phyloP scores from a whole-genome alignment of 2,888 invertebrate genomes.

The Hermaeophaga mercurialis region DNA sequence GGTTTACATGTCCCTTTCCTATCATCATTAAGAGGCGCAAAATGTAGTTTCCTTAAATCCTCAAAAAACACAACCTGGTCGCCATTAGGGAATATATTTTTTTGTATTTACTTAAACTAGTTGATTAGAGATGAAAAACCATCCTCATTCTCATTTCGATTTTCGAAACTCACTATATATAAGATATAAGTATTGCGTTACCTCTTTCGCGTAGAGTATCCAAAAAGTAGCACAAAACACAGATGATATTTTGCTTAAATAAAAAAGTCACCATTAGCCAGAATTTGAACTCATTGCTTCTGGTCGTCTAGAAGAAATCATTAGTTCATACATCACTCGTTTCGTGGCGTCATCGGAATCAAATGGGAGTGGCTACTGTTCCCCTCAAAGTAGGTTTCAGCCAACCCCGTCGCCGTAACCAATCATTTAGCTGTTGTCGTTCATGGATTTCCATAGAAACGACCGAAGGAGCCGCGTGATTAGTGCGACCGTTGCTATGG shows the following conservation, averaged over 20 bases:
- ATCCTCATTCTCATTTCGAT: too few species aligned
- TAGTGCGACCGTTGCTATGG: conserved; percentile 49
- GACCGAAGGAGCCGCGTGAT: conserved; percentile 34
- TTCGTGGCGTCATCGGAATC: conserved; percentile 37
- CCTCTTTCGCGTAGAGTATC: not conserved
- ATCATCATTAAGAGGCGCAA: too few species aligned
- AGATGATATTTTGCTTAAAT: not conserved
- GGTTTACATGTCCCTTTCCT: too few species aligned
- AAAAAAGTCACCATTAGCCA: conserved; percentile 13
- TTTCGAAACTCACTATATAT: too few species aligned
- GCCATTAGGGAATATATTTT: too few species aligned
- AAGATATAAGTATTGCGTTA: too few species aligned
- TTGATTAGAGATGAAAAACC: too few species aligned
- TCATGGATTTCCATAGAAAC: conserved; percentile 43
- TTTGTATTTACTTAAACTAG: too few species aligned
- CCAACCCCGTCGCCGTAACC: conserved; percentile 35
- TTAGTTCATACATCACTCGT: conserved; percentile 43
- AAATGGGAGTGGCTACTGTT: conserved; percentile 22
- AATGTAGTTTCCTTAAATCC: too few species aligned
- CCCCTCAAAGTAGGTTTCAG: conserved; percentile 34
- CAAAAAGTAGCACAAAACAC: conserved; percentile 10
- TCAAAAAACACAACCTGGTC: too few species aligned
- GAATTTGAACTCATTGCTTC: conserved; percentile 19
- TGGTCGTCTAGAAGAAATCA: conserved; percentile 34
- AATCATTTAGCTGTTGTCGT: conserved; percentile 40